Evolutionary conservation across 2,888 invertebrate genomes (phyloP).

Genomic region (Callyntrura sp.): DNA sequence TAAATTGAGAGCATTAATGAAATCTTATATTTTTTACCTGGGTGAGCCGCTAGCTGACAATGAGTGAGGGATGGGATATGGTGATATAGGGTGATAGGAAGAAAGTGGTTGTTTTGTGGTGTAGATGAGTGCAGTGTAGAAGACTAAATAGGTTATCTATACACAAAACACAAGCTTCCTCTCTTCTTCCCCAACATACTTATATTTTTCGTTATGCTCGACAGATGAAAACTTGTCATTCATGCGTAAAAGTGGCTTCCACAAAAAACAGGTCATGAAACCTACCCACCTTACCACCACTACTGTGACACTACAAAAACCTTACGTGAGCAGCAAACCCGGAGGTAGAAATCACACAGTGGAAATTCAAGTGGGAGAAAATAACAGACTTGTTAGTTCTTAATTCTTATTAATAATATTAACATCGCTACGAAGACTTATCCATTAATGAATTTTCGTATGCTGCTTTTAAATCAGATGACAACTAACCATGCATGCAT

Average conservation of each 20-base stretch:
- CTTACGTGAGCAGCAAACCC: too few species aligned
- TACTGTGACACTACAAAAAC: not conserved
- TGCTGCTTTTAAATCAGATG: constrained; percentile 27
- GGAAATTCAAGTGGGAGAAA: not conserved
- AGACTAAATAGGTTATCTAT: constrained; percentile 39
- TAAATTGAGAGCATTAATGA: constrained; percentile 58
- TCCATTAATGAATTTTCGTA: constrained; percentile 21
- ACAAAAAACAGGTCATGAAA: constrained; percentile 16
- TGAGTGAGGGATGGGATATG: not conserved
- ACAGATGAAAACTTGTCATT: constrained; percentile 15
- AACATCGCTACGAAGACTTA: not conserved
- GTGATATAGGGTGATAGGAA: not conserved
- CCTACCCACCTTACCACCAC: constrained; percentile 17
- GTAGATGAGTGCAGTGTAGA: not conserved
- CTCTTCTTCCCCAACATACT: not conserved
- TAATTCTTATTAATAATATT: constrained; percentile 21
- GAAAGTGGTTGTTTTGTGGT: not conserved
- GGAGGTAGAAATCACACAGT: not conserved
- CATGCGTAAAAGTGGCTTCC: constrained; percentile 30
- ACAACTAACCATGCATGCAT: constrained; percentile 17
- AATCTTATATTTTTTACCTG: constrained; percentile 13
- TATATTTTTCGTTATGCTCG: not conserved
- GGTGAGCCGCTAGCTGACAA: constrained; percentile 8
- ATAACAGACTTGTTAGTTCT: too few species aligned
- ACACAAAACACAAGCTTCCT: too few species aligned